phyloP scores from a whole-genome alignment of 2,888 invertebrate genomes.

The Pristionchus maxplancki region DNA sequence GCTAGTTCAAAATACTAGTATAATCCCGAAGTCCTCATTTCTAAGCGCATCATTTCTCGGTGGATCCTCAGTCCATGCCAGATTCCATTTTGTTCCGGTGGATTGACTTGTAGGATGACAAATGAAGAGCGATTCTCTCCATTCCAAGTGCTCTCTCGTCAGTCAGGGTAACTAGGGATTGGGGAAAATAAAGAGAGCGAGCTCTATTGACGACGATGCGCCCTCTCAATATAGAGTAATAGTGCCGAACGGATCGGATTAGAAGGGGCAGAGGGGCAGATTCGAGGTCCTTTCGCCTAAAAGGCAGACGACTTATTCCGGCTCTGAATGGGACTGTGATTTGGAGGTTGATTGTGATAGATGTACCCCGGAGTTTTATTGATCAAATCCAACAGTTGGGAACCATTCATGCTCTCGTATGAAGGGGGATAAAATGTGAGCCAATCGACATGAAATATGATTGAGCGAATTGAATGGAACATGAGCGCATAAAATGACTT shows the following conservation, averaged over 20 bases:
- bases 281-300: background rate
- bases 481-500: background rate
- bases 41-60: too few relatives aligned
- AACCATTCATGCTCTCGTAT: too few relatives aligned
- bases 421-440: background rate
- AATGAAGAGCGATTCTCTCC: background rate
- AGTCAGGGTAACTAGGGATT: background rate
- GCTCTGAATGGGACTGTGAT: too few relatives aligned
- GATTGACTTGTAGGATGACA: background rate
- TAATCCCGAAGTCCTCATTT: too few relatives aligned
- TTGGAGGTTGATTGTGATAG: too few relatives aligned
- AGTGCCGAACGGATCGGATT: background rate
- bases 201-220: background rate
- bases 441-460: background rate
- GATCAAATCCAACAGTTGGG: too few relatives aligned
- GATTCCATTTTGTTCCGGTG: conserved; percentile 34
- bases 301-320: too few relatives aligned
- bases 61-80: background rate
- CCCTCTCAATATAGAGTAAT: background rate
- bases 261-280: background rate
- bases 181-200: too few relatives aligned
- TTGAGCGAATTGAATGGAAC: conserved; percentile 4
- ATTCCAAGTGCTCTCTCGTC: background rate
- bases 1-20: too few relatives aligned
- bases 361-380: too few relatives aligned